phyloP scores from a whole-genome alignment of 2,113 vertebrate genomes.

The Hemiscyllium ocellatum region DNA sequence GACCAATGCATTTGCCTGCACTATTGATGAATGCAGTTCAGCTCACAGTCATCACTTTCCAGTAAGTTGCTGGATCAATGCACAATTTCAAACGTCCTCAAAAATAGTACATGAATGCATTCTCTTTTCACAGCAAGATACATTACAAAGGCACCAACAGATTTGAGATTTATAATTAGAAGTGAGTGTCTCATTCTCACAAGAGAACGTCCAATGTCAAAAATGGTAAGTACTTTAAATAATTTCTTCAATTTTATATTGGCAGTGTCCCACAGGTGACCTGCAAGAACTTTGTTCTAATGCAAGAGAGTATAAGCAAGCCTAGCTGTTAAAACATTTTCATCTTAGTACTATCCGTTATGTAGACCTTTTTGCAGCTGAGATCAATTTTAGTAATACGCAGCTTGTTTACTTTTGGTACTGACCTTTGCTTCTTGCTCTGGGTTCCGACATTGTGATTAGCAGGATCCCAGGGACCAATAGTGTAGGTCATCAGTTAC shows the following conservation, averaged over 20 bases:
- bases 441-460: neutral
- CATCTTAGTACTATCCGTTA: constrained; percentile 7
- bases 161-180: too few relatives aligned
- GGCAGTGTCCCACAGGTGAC: constrained; percentile 6
- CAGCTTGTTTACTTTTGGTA: constrained; percentile 1
- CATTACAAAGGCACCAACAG: too few relatives aligned
- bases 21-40: neutral
- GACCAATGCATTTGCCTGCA: neutral
- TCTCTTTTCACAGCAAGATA: too few relatives aligned
- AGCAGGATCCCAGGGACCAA: constrained; percentile 20
- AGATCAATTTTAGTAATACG: constrained; percentile 28
- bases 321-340: constrained; percentile 33
- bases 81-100: neutral
- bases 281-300: neutral
- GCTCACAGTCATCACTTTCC: neutral
- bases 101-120: neutral
- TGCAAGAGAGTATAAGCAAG: constrained; percentile 3
- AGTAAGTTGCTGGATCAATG: neutral
- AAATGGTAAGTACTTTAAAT: neutral
- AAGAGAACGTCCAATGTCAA: neutral
- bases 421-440: constrained; percentile 16
- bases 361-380: constrained; percentile 25
- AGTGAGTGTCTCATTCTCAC: neutral
- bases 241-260: neutral
- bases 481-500: constrained; percentile 15